phyloP scores from a whole-genome alignment of 2,888 invertebrate genomes.

The Lamellibrachia satsuma region DNA sequence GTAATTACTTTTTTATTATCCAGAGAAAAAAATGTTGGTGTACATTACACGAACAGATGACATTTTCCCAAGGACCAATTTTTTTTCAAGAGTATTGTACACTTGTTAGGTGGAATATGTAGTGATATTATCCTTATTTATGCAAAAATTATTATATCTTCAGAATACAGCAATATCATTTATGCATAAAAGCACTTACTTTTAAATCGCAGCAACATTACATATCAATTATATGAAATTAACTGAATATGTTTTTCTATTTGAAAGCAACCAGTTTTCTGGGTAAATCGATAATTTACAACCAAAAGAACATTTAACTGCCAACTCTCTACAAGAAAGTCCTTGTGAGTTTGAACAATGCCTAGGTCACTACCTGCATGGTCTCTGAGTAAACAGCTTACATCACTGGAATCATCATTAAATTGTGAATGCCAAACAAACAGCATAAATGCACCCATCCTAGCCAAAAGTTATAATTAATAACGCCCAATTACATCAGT shows the following conservation, averaged over 20 bases:
- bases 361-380: not conserved
- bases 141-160: not conserved
- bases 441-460: not conserved
- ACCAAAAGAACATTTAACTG: not conserved
- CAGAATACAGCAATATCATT: not conserved
- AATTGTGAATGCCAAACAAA: not conserved
- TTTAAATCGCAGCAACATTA: not conserved
- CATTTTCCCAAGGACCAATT: too few relatives aligned
- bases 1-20: too few relatives aligned
- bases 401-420: not conserved
- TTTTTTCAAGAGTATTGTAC: too few relatives aligned
- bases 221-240: not conserved
- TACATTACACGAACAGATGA: too few relatives aligned
- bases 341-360: not conserved
- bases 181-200: not conserved
- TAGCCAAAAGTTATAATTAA: not conserved
- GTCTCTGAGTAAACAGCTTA: not conserved
- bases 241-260: not conserved
- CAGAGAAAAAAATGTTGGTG: too few relatives aligned
- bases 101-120: too few relatives aligned
- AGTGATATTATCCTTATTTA: not conserved
- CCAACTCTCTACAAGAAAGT: not conserved
- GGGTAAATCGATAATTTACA: not conserved
- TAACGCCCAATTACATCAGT: not conserved
- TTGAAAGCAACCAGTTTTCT: not conserved